phyloP scores from a whole-genome alignment of 2,888 invertebrate species.

The Nephrotoma guestfalica region DNA sequence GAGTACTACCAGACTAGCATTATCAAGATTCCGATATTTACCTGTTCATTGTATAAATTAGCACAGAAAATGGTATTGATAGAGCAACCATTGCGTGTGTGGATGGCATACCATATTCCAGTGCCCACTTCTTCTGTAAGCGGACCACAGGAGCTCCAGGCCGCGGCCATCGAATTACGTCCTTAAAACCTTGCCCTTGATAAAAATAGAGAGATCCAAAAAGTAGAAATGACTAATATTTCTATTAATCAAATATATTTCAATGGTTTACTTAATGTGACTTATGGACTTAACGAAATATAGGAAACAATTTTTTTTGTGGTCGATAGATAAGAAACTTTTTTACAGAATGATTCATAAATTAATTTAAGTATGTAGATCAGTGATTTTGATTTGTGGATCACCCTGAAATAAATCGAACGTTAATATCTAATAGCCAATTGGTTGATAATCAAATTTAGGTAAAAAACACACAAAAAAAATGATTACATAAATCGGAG shows the following conservation, averaged over 20 bases:
- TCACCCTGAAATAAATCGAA: not conserved
- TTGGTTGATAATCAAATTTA: not conserved
- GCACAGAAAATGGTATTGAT: conserved; percentile 72
- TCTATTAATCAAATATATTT: not conserved
- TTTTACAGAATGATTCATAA: not conserved
- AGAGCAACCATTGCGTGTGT: conserved; percentile 88
- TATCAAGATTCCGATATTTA: conserved; percentile 2
- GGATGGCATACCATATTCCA: conserved; percentile 92
- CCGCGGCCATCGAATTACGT: conserved; percentile 73
- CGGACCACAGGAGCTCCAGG: conserved; percentile 73
- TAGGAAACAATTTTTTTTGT: not conserved
- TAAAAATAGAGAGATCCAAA: not conserved
- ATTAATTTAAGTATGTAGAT: not conserved
- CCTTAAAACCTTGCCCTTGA: conserved; percentile 74
- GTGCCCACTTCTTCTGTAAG: conserved; percentile 74
- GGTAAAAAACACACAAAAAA: not conserved
- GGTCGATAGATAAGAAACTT: not conserved
- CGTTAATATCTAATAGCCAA: not conserved
- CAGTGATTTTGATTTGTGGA: not conserved
- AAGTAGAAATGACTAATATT: not conserved
- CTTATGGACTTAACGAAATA: not conserved
- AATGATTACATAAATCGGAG: not conserved
- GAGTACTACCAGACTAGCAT: not conserved
- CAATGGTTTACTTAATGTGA: not conserved
- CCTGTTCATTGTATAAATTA: conserved; percentile 58